Percentiles rank a stretch among this genome's conserved stretches.
phyloP scores from a whole-genome alignment of 2,888 invertebrate genomes.

The Caenorhabditis japonica region DNA sequence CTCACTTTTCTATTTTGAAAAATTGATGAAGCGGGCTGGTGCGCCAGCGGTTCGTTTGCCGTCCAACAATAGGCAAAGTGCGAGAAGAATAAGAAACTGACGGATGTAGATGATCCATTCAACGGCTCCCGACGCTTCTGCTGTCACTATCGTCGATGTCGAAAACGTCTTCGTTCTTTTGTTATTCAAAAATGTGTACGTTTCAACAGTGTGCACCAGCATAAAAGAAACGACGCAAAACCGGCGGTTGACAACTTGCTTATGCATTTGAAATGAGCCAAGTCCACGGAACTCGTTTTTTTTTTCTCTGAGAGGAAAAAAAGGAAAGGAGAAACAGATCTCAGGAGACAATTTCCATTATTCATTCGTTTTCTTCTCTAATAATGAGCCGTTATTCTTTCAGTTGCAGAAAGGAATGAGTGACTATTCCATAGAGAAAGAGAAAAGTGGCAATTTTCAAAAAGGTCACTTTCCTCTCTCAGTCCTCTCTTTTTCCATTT shows the following conservation, averaged over 20 bases:
- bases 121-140: not conserved
- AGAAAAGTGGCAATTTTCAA: slow-evolving; percentile 3
- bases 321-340: no score
- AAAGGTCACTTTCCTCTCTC: slow-evolving; percentile 20
- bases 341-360: no score
- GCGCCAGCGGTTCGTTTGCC: slow-evolving; percentile 22
- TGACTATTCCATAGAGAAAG: not conserved
- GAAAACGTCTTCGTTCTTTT: slow-evolving; percentile 39
- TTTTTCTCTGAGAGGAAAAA: no score
- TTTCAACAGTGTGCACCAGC: slow-evolving; percentile 30
- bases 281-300: no score
- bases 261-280: slow-evolving; percentile 36
- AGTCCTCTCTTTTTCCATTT: not conserved
- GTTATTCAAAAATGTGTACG: slow-evolving; percentile 49
- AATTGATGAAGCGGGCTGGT: slow-evolving; percentile 38
- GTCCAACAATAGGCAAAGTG: slow-evolving; percentile 29
- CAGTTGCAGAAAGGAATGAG: slow-evolving; percentile 3
- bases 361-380: no score
- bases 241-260: slow-evolving; percentile 35
- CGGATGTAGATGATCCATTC: slow-evolving; percentile 44
- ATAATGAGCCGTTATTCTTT: slow-evolving; percentile 9
- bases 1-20: slow-evolving; percentile 39
- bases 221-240: slow-evolving; percentile 24
- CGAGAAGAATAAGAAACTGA: slow-evolving; percentile 38
- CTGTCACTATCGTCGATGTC: slow-evolving; percentile 6